A percentile compares a stretch with the other conserved stretches of the same genome.
phyloP scores from a whole-genome alignment of 2,888 invertebrate species.

The Agrilus biguttatus region DNA sequence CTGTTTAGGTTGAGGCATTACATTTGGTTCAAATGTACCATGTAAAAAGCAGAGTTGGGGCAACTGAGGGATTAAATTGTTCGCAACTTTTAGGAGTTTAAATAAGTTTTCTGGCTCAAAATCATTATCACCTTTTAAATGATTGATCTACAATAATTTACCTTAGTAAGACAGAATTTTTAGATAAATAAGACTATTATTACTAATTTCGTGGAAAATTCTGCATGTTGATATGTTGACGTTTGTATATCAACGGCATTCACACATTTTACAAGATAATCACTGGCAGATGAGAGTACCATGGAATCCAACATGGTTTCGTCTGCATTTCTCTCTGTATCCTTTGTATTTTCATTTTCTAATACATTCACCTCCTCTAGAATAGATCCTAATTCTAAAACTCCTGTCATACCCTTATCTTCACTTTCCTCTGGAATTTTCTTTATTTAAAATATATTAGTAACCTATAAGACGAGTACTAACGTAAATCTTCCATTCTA shows the following conservation, averaged over 20 bases:
- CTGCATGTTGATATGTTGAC: slow-evolving; percentile 34
- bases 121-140: slow-evolving; percentile 18
- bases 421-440: slow-evolving; percentile 14
- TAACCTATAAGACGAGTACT: slow-evolving; percentile 5
- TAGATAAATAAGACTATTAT: not conserved
- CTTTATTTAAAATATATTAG: slow-evolving; percentile 1
- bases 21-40: slow-evolving; percentile 32
- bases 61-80: slow-evolving; percentile 18
- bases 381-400: slow-evolving; percentile 19
- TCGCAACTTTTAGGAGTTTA: slow-evolving; percentile 19
- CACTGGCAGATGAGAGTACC: slow-evolving; percentile 23
- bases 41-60: slow-evolving; percentile 29
- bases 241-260: slow-evolving; percentile 27
- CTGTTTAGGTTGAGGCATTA: slow-evolving; percentile 21
- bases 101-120: slow-evolving; percentile 29
- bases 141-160: slow-evolving; percentile 6
- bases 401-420: slow-evolving; percentile 15
- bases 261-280: slow-evolving; percentile 21
- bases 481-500: slow-evolving; percentile 18
- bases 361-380: slow-evolving; percentile 19
- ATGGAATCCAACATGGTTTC: slow-evolving; percentile 25
- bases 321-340: slow-evolving; percentile 22
- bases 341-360: slow-evolving; percentile 17
- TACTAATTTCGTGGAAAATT: slow-evolving; percentile 37
- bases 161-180: slow-evolving; percentile 1